Evolutionary conservation across 1,140 invertebrate species (phyloP).

Genomic region (Saxidomus purpurata): DNA sequence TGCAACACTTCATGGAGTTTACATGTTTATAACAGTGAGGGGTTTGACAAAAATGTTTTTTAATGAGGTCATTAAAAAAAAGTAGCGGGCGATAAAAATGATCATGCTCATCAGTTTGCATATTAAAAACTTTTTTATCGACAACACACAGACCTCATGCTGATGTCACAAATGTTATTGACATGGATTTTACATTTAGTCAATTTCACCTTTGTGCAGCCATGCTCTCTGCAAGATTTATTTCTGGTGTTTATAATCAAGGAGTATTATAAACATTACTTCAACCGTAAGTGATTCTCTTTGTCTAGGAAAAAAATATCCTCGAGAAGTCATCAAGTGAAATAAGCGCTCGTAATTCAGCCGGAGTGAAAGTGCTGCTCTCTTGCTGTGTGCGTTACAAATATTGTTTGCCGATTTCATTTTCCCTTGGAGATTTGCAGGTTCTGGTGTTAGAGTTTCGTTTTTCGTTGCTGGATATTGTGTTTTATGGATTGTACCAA

Average conservation of each 20-base stretch:
- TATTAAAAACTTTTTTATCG: neutral
- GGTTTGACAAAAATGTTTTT: neutral
- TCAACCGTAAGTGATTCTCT: neutral
- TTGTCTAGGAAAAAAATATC: neutral
- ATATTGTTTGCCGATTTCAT: neutral
- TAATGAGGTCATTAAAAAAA: neutral
- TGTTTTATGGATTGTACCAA: no score
- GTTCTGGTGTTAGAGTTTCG: neutral
- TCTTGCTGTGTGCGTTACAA: neutral
- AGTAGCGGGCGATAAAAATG: neutral
- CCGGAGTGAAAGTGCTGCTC: neutral
- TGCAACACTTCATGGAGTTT: constrained; percentile 1
- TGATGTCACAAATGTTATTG: neutral
- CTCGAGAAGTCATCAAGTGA: neutral
- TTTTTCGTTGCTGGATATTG: neutral
- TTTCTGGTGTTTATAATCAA: neutral
- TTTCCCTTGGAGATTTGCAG: neutral
- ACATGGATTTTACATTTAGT: neutral
- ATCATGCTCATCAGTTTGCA: neutral
- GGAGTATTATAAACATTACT: constrained; percentile 1
- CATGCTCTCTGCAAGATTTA: neutral
- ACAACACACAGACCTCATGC: neutral
- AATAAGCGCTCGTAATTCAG: neutral
- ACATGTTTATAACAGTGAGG: neutral
- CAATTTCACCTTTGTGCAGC: constrained; percentile 9